phyloP scores from a whole-genome alignment of 2,888 invertebrate species.

The Cremastinae sp. region DNA sequence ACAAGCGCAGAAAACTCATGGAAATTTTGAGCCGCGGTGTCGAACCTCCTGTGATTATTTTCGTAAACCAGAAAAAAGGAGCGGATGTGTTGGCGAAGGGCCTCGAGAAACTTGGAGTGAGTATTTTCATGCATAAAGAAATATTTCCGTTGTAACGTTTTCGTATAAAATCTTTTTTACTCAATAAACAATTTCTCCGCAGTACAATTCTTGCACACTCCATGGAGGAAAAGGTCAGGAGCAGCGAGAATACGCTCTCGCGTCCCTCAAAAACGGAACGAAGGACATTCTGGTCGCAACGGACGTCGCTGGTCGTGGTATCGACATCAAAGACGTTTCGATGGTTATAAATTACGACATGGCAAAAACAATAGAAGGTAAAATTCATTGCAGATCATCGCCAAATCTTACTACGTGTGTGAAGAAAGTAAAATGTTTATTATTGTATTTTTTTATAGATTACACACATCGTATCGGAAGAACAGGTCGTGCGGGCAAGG shows the following conservation, averaged over 20 bases:
- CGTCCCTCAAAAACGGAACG: slow-evolving; percentile 96
- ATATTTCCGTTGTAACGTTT: no score
- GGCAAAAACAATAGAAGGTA: slow-evolving; percentile 98
- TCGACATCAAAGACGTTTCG: slow-evolving; percentile 99
- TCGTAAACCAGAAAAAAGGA: slow-evolving; percentile 99
- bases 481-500: slow-evolving; percentile 99
- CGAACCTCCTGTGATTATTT: slow-evolving; percentile 99
- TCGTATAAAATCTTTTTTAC: no score
- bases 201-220: slow-evolving; percentile 97
- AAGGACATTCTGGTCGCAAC: slow-evolving; percentile 99
- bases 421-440: no score
- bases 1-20: slow-evolving; percentile 97
- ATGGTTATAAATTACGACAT: slow-evolving; percentile 99
- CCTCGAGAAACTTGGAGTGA: slow-evolving; percentile 94
- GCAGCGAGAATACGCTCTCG: slow-evolving; percentile 98
- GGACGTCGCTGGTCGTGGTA: slow-evolving; percentile 99
- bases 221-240: slow-evolving; percentile 99
- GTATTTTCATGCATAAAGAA: slow-evolving; percentile 68
- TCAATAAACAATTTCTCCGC: slow-evolving; percentile 64
- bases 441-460: slow-evolving; percentile 82
- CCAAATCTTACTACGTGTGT: background rate
- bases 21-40: slow-evolving; percentile 94
- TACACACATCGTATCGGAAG: slow-evolving; percentile 99
- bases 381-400: slow-evolving; percentile 15
- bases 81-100: slow-evolving; percentile 98